Conservation (phyloP, 1,140 invertebrate genomes). For the Pseudomyrmex pallidus region DNA sequence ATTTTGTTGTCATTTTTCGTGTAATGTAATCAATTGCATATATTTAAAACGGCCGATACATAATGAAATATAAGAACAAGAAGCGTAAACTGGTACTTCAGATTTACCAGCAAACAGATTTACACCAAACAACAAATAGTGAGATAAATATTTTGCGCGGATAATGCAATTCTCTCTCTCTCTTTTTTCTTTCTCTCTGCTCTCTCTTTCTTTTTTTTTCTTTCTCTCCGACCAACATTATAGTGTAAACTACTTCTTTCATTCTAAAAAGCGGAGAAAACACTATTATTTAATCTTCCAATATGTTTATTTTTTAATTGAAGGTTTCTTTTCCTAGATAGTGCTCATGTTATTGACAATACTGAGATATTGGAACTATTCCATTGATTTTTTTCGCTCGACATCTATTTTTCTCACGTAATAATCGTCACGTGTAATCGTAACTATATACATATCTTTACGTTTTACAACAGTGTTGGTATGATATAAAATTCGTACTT, state of each 20-base stretch:
- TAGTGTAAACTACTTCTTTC: constrained; percentile 7
- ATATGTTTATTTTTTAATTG: constrained; percentile 37
- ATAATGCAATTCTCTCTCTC: not conserved
- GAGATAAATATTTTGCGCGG: constrained; percentile 12
- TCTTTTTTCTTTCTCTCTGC: too few relatives aligned
- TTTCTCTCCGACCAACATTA: constrained; percentile 5
- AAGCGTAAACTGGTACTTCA: constrained; percentile 4
- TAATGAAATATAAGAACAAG: constrained; percentile 44
- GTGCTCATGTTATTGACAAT: constrained; percentile 20
- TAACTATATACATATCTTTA: constrained; percentile 10
- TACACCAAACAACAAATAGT: not conserved
- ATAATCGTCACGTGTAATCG: not conserved
- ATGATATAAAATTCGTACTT: constrained; percentile 2
- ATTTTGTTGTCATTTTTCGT: not conserved
- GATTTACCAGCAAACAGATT: not conserved
- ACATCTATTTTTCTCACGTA: not conserved
- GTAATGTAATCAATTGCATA: constrained; percentile 14
- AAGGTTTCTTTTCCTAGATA: constrained; percentile 7
- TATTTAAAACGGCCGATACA: constrained; percentile 30
- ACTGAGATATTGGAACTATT: not conserved
- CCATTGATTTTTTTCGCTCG: not conserved
- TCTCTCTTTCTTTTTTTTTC: too few relatives aligned
- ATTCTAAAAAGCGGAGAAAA: not conserved
- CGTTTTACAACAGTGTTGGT: constrained; percentile 22
- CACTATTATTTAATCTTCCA: not conserved